Percentiles rank a stretch among this genome's conserved stretches.
These are phyloP conservation scores for Chelon auratus DNA, from an alignment of 2,797 vertebrate genomes.

Conservation along the genomic window DNA sequence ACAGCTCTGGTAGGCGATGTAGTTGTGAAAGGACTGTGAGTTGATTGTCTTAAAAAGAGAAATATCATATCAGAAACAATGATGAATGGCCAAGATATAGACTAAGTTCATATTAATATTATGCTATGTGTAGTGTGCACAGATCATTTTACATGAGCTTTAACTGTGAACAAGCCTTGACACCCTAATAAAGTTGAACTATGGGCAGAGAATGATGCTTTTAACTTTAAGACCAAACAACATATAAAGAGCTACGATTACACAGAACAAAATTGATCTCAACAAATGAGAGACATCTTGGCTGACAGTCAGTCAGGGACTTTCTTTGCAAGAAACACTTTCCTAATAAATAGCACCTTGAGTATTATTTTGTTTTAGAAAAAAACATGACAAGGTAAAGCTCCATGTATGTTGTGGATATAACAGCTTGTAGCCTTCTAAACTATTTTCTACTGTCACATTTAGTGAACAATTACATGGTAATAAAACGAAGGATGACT, in stretches of 20 bases:
- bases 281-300: conserved; percentile 10
- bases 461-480: background rate
- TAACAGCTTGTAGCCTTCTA: background rate
- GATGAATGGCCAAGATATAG: background rate
- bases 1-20: background rate
- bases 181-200: conserved; percentile 2
- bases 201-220: background rate
- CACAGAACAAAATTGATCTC: background rate
- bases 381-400: background rate
- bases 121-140: background rate
- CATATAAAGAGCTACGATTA: background rate
- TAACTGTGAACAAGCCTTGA: conserved; percentile 28
- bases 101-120: background rate
- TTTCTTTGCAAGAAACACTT: too few relatives aligned
- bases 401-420: background rate
- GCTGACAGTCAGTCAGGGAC: background rate
- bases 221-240: background rate
- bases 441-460: background rate
- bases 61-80: background rate
- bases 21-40: background rate
- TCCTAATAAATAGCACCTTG: background rate
- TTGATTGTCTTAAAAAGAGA: background rate
- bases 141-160: background rate
- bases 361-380: background rate
- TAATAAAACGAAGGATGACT: background rate